Base-by-base conservation (phyloP, 1,140 invertebrate species). In the Lepidotrigona ventralis region DNA sequence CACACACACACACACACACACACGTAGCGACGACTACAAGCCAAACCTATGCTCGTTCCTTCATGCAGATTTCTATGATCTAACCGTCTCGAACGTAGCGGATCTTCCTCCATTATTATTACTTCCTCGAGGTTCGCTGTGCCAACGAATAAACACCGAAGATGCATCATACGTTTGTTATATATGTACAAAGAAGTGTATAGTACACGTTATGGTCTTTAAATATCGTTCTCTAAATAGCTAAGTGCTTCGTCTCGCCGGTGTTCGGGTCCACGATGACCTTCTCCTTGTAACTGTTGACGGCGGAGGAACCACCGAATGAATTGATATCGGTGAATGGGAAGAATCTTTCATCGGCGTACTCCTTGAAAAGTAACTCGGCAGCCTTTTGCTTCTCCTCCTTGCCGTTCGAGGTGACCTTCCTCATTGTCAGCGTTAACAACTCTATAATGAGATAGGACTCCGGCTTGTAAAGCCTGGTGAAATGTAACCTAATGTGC, bases 401-500 rank as follows among this genome's bases (percentile, higher is more conserved):
- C 63, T 91, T 91, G 14, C 90, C 90, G 46, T 92, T 91, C 53
- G 88, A 88, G 46, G 90, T 84, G 1, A 93, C n/a, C 75, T 94
- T 93, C 66, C 90, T 92, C 85, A 95, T 94, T 72, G 90, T 93
- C 26, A 95, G 88, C 54, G 95, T 94, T n/a, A 96, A 84, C 53
- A 94, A 89, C 80, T 95, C 95, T 85, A 95, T 94, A 64, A 95
- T 94, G 85, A 96, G 93, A 90, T 95, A 96, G 9, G 95, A 95
- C 26, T 96, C 96, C 9, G 96, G 95, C 79, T 94, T 95, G 23
- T 95, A 92, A 74, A 95, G 92, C 90, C 96, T 95, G 56, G 94
- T 95, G 90, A 98, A 98, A 92, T 98, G 97, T 46, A 97, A 93
- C 92, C 97, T 97, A 46, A 96, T 95, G 92, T 98, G 97, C 81